phyloP scores from a whole-genome alignment of 2,888 invertebrate genomes.

The Drosophila borborema region DNA sequence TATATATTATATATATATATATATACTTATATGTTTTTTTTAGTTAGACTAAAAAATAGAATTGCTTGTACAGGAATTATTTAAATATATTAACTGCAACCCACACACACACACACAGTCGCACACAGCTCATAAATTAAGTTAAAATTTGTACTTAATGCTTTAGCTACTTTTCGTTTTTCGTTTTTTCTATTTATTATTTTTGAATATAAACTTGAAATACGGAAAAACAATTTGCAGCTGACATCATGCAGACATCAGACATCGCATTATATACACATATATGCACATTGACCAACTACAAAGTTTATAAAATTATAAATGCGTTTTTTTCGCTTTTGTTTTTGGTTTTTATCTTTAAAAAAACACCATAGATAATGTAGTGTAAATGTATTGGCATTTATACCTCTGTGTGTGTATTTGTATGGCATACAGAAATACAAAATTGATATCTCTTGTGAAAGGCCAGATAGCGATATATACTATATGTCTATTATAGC shows the following conservation, averaged over 20 bases:
- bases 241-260: conserved; percentile 67
- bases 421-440: conserved; percentile 12
- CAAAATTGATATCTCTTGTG: conserved; percentile 32
- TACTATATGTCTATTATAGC: conserved; percentile 11
- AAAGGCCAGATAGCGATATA: conserved; percentile 41
- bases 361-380: conserved; percentile 44
- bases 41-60: conserved; percentile 18
- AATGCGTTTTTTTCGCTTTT: conserved; percentile 38
- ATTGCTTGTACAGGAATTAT: conserved; percentile 55
- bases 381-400: conserved; percentile 41
- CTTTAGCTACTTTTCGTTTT: conserved; percentile 12
- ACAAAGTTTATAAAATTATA: conserved; percentile 33
- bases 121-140: conserved; percentile 60
- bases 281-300: conserved; percentile 18
- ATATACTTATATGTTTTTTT: background rate
- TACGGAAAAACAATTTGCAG: conserved; percentile 77
- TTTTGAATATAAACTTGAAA: conserved; percentile 61
- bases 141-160: conserved; percentile 49
- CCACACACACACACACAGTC: conserved; percentile 39
- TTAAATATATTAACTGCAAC: conserved; percentile 58
- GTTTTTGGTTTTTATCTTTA: conserved; percentile 40
- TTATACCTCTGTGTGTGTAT: conserved; percentile 19
- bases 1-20: background rate
- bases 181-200: conserved; percentile 23
- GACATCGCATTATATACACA: background rate